A percentile compares a stretch with the other conserved stretches of the same genome.
Evolutionary conservation across 2,113 vertebrate genomes (phyloP).

Genomic region (Oncorhynchus gorbuscha): DNA sequence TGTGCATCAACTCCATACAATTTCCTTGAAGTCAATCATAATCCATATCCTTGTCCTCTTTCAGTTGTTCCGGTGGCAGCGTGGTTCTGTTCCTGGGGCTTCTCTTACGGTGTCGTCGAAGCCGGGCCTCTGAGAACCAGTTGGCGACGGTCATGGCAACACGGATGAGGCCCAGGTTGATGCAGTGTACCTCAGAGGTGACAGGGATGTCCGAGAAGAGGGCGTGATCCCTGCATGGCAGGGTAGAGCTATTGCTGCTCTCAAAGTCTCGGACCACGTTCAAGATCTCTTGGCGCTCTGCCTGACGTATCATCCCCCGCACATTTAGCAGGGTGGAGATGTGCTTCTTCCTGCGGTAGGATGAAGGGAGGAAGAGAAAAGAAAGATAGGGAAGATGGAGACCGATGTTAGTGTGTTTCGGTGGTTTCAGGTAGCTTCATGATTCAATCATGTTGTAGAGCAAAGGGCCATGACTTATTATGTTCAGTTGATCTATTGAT

Average conservation of each 20-base stretch:
- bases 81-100: conserved; percentile 16
- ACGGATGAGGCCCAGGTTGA: conserved; percentile 72
- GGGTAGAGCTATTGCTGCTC: conserved; percentile 46
- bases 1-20: no score
- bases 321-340: conserved; percentile 84
- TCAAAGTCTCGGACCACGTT: conserved; percentile 82
- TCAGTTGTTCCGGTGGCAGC: conserved; percentile 25
- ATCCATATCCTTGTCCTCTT: conserved; percentile 33
- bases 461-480: no score
- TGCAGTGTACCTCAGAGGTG: conserved; percentile 77
- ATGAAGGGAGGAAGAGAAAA: conserved; percentile 16
- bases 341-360: conserved; percentile 78
- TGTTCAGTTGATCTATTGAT: no score
- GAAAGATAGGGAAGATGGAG: conserved; percentile 14
- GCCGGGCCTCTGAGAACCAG: conserved; percentile 73
- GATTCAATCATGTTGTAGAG: no score
- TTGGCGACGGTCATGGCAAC: conserved; percentile 70
- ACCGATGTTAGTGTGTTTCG: conserved; percentile 28
- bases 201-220: conserved; percentile 83
- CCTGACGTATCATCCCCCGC: conserved; percentile 77
- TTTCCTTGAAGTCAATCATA: conserved; percentile 36
- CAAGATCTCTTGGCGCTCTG: conserved; percentile 83
- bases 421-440: neutral
- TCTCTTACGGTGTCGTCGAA: conserved; percentile 15
- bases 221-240: conserved; percentile 64